phyloP scores from a whole-genome alignment of 2,888 invertebrate species.

The Micoletzkya japonica region DNA sequence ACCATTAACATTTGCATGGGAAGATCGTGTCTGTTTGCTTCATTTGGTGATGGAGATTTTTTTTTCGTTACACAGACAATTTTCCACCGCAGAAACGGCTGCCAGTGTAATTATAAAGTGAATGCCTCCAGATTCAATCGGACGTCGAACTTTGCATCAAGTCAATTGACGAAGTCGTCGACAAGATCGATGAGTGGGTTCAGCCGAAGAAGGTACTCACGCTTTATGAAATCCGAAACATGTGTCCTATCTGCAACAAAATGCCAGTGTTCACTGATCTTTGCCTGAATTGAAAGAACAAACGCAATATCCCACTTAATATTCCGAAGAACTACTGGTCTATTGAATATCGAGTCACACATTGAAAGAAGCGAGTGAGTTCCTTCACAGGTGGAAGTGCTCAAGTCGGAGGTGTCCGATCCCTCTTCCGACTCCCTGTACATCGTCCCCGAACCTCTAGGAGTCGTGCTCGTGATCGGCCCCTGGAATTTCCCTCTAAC shows the following conservation, averaged over 20 bases:
- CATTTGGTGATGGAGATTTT: too few species aligned
- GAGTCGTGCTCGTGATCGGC: conserved; percentile 11
- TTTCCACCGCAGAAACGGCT: too few species aligned
- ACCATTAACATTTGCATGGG: too few species aligned
- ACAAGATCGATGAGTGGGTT: conserved; percentile 5
- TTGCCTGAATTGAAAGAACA: background rate
- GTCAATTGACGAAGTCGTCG: background rate
- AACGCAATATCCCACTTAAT: background rate
- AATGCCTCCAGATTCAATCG: background rate
- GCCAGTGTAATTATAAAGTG: background rate
- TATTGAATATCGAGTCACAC: background rate
- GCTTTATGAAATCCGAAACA: background rate
- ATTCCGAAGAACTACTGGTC: too few species aligned
- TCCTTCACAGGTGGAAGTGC: background rate
- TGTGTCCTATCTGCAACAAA: too few species aligned
- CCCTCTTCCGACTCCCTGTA: background rate
- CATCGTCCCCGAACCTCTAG: conserved; percentile 10
- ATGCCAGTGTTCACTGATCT: background rate
- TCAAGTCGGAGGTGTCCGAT: background rate
- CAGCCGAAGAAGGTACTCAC: background rate
- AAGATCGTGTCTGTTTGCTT: too few species aligned
- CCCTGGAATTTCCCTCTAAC: conserved; percentile 13
- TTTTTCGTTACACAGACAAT: too few species aligned
- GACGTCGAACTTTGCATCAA: too few species aligned
- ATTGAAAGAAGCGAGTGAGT: background rate